Evolutionary conservation across 2,113 vertebrate species (phyloP).

Genomic region (Elanoides forficatus): DNA sequence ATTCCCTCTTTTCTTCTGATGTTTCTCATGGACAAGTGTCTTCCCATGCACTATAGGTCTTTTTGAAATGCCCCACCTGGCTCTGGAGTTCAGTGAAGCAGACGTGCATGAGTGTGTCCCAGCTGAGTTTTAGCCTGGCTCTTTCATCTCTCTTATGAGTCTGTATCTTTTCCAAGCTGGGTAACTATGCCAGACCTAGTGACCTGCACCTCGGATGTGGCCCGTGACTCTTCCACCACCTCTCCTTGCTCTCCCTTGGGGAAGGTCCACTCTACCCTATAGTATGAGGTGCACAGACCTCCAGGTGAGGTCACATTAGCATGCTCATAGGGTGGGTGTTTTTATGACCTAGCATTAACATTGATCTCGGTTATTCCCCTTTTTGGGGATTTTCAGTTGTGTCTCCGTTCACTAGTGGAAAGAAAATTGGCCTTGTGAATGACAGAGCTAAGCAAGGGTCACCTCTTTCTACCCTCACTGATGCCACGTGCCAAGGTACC

Average conservation of each 20-base stretch:
- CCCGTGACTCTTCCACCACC: background rate
- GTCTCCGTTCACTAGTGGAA: background rate
- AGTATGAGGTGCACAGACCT: background rate
- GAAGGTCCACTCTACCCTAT: background rate
- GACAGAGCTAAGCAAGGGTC: background rate
- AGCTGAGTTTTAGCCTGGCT: background rate
- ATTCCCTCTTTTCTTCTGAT: background rate
- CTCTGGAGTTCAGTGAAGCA: background rate
- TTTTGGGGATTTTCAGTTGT: background rate
- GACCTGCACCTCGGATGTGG: background rate
- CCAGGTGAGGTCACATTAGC: background rate
- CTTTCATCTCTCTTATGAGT: background rate
- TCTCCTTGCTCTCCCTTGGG: background rate
- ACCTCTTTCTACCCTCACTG: background rate
- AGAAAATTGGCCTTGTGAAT: background rate
- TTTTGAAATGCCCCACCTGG: background rate
- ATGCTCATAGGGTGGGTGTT: background rate
- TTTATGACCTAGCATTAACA: background rate
- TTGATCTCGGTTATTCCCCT: background rate
- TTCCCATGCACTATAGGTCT: background rate
- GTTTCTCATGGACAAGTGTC: background rate
- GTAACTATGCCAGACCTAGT: background rate
- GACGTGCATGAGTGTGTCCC: background rate
- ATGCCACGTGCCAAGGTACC: background rate
- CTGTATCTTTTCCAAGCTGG: background rate